Percentiles rank a stretch among this genome's conserved stretches.
phyloP scores from a whole-genome alignment of 2,113 vertebrate species.

The Tichodroma muraria region DNA sequence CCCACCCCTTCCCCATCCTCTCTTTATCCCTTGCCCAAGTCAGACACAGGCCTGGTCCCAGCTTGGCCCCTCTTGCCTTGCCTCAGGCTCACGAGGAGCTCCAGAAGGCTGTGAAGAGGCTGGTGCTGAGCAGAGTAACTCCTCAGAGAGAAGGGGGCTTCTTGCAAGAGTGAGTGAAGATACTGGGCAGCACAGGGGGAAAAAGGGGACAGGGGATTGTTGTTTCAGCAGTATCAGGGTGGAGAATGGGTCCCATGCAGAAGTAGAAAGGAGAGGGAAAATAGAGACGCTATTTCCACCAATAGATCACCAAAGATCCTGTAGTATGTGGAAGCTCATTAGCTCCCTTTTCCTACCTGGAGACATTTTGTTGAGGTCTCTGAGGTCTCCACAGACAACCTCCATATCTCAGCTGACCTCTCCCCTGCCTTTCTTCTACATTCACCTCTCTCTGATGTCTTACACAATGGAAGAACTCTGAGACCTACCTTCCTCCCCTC shows the following conservation, averaged over 20 bases:
- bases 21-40: neutral
- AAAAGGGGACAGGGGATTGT: accelerated
- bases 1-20: neutral
- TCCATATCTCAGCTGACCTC: neutral
- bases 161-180: neutral
- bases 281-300: neutral
- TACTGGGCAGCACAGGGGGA: accelerated
- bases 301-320: neutral
- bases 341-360: neutral
- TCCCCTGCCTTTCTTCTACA: neutral
- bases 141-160: neutral
- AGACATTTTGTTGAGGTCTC: neutral
- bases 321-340: neutral
- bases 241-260: neutral
- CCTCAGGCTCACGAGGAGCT: neutral
- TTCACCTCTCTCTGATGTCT: neutral
- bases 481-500: neutral
- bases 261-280: neutral
- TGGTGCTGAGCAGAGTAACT: neutral
- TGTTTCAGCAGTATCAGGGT: neutral
- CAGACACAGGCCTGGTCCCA: neutral
- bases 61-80: neutral
- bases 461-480: neutral
- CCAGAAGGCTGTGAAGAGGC: neutral
- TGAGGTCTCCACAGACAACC: neutral